A percentile compares a stretch with the other conserved stretches of the same genome.
These are phyloP conservation scores for Meiosimyza platycephala DNA, from an alignment of 2,888 invertebrate genomes.

Conservation along the genomic window DNA sequence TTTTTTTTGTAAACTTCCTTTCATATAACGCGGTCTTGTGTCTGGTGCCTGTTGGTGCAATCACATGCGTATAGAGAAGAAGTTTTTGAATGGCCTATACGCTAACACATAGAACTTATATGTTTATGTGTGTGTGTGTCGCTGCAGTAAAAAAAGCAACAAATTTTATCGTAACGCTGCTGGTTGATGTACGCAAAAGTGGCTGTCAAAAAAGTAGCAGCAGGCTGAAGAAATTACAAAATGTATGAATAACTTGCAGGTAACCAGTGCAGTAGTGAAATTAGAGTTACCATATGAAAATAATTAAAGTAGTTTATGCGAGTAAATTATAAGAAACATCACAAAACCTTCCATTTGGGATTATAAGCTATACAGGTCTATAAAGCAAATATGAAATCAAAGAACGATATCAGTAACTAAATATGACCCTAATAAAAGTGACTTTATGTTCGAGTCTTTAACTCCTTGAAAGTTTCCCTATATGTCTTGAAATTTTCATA, in stretches of 20 bases:
- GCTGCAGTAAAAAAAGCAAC: neutral
- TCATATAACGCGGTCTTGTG: slow-evolving; percentile 1
- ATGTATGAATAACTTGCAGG: neutral
- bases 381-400: no score
- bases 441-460: no score
- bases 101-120: neutral
- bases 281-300: no score
- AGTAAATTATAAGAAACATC: no score
- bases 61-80: slow-evolving; percentile 7
- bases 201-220: slow-evolving; percentile 1
- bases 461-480: no score
- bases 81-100: neutral
- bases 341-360: no score
- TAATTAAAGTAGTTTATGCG: no score
- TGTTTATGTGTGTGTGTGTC: neutral
- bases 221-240: neutral
- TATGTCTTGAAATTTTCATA: no score
- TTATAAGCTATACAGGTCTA: no score
- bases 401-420: no score
- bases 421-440: no score
- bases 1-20: neutral
- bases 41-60: slow-evolving; percentile 12
- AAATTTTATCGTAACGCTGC: neutral
- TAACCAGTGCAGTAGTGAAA: neutral
- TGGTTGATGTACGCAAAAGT: neutral